Conservation (phyloP, 2,888 invertebrate species). For the Pseudococcus viburni region DNA sequence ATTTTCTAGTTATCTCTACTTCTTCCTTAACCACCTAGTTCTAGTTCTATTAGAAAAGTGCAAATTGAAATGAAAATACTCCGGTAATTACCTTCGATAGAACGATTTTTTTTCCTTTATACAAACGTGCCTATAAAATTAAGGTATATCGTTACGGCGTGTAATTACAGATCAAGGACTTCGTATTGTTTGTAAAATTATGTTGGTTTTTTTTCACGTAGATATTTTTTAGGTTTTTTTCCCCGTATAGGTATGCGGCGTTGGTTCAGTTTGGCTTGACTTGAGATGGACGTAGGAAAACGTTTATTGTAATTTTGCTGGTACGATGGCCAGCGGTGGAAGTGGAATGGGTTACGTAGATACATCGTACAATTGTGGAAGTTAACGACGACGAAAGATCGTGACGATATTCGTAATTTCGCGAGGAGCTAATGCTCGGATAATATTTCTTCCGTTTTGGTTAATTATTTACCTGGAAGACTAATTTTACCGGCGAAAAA, state of each 20-base stretch:
- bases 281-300: not conserved
- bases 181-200: slow-evolving; percentile 26
- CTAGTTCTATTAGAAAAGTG: not conserved
- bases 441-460: slow-evolving; percentile 21
- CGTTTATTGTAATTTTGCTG: not conserved
- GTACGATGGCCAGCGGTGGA: not conserved
- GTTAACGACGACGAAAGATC: slow-evolving; percentile 10
- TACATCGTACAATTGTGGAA: not conserved
- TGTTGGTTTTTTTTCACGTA: not conserved
- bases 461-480: not conserved
- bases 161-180: slow-evolving; percentile 38
- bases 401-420: slow-evolving; percentile 3
- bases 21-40: not conserved
- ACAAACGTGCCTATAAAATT: not conserved
- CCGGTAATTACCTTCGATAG: not conserved
- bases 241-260: not conserved
- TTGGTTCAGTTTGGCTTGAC: not conserved
- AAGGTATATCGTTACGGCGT: slow-evolving; percentile 24
- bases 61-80: not conserved
- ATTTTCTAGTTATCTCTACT: no score
- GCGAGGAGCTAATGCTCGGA: not conserved
- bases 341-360: not conserved
- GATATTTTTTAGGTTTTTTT: not conserved
- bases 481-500: not conserved
- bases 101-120: not conserved